Base-by-base conservation (phyloP, 2,113 vertebrate species). In the Pteropus alecto region DNA sequence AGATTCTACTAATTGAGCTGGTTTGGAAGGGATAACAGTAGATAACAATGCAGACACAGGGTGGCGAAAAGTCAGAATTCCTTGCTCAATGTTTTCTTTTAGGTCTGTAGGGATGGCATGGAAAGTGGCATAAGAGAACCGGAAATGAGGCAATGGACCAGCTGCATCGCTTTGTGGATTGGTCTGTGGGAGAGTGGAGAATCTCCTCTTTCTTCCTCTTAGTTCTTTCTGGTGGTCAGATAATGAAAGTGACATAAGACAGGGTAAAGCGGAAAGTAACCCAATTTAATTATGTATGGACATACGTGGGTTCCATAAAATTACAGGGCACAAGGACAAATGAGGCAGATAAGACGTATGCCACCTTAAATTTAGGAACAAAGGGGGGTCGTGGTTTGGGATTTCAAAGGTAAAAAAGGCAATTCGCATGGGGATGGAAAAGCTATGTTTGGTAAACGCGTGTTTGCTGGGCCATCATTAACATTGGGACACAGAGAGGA, bases 71-170 rank as follows among this genome's bases (percentile, higher is more conserved):
- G 54, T 11, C 28, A 14, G 21, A 12, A 30, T 3, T 28, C 12
- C 30, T 56, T 12, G 4, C 35, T 85, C 54, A 38, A 1, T 13
- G 46, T 56, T 71, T 11, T 11, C 7, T 61, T 48, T 63, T 15
- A 68, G 51, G 10, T 54, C 51, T 38, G 6, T 0, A 67, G 16
- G 6, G 9, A 26, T 11, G 18, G 2, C 6, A 1, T 71, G 8
- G 4, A 18, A 77, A 4, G 12, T 22, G 87, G 28, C 6, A 38
- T 15, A 74, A 78, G 3, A 22, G 14, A 73, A 4, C 2, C 1
- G 18, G 58, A 48, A 24, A 10, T 11, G 46, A 43, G 1, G 1
- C 6, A 18, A 11, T 1, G 3, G 2, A n/a, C 16, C 6, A 3
- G 56, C 43, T 16, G 0, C 26, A 11, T n/a, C 22, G 3, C 4